Percentiles rank a stretch among this genome's conserved stretches.
phyloP scores from a whole-genome alignment of 2,888 invertebrate genomes.

The Neoscelio sp. region DNA sequence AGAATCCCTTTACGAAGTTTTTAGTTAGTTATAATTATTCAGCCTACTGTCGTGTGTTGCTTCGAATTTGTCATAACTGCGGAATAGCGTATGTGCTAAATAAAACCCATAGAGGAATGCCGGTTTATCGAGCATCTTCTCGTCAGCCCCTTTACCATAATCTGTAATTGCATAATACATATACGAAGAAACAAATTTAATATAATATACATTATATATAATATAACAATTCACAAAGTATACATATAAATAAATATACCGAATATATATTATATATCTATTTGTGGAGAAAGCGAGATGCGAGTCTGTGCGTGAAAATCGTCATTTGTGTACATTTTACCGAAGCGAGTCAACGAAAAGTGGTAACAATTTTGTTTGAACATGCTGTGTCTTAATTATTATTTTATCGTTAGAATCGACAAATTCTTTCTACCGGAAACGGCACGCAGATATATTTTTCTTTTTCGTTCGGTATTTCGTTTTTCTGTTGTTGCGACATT shows the following conservation, averaged over 20 bases:
- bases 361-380: slow-evolving; percentile 26
- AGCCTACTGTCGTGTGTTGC: slow-evolving; percentile 79
- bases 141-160: slow-evolving; percentile 67
- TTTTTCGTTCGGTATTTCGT: slow-evolving; percentile 20
- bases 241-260: slow-evolving; percentile 56
- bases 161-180: slow-evolving; percentile 69
- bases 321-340: slow-evolving; percentile 18
- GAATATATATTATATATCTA: slow-evolving; percentile 49
- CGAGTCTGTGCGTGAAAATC: slow-evolving; percentile 32
- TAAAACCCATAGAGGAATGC: slow-evolving; percentile 50
- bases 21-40: slow-evolving; percentile 76
- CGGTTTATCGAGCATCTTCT: slow-evolving; percentile 31
- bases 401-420: too few relatives aligned
- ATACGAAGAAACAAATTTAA: slow-evolving; percentile 62
- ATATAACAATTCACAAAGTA: slow-evolving; percentile 62
- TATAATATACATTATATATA: slow-evolving; percentile 69
- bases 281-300: slow-evolving; percentile 25
- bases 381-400: slow-evolving; percentile 29
- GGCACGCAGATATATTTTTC: slow-evolving; percentile 22
- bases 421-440: slow-evolving; percentile 63
- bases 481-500: slow-evolving; percentile 77
- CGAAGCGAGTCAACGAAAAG: slow-evolving; percentile 9
- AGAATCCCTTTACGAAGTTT: slow-evolving; percentile 76
- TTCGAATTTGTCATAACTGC: slow-evolving; percentile 77
- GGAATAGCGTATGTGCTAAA: slow-evolving; percentile 75